Percentiles rank a stretch among this genome's conserved stretches.
Conservation (phyloP, 2,113 vertebrate genomes). For the Bujurquina vittata region DNA sequence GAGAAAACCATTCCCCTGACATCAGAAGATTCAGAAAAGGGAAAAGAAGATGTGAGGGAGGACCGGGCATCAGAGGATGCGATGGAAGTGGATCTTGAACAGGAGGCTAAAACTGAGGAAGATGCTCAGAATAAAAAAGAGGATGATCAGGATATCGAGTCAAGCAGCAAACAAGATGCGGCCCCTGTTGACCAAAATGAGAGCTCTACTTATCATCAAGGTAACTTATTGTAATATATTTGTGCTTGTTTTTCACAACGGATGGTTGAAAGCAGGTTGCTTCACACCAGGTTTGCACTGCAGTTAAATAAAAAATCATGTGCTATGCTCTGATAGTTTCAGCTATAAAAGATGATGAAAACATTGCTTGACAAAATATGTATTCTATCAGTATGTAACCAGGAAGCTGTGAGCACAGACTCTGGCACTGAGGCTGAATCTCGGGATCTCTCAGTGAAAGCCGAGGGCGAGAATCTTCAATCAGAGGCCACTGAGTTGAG, state of each 20-base stretch:
- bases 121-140: neutral
- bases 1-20: constrained; percentile 5
- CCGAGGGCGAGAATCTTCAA: neutral
- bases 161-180: neutral
- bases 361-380: neutral
- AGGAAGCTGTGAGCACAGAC: constrained; percentile 12
- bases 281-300: neutral
- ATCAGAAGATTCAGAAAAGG: constrained; percentile 24
- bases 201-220: neutral
- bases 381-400: constrained; percentile 27
- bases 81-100: constrained; percentile 8
- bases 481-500: constrained; percentile 8
- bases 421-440: constrained; percentile 7
- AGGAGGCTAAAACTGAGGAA: constrained; percentile 1
- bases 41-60: constrained; percentile 20
- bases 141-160: constrained; percentile 16
- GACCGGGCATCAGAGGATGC: constrained; percentile 17
- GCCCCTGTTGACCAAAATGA: constrained; percentile 19
- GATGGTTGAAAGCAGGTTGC: neutral
- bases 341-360: neutral
- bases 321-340: neutral
- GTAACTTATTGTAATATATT: constrained; percentile 34
- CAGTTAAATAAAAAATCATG: neutral
- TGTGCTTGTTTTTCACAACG: neutral
- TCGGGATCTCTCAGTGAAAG: neutral